Evolutionary conservation across 2,113 vertebrate genomes (phyloP).

Genomic region (Noctilio leporinus): DNA sequence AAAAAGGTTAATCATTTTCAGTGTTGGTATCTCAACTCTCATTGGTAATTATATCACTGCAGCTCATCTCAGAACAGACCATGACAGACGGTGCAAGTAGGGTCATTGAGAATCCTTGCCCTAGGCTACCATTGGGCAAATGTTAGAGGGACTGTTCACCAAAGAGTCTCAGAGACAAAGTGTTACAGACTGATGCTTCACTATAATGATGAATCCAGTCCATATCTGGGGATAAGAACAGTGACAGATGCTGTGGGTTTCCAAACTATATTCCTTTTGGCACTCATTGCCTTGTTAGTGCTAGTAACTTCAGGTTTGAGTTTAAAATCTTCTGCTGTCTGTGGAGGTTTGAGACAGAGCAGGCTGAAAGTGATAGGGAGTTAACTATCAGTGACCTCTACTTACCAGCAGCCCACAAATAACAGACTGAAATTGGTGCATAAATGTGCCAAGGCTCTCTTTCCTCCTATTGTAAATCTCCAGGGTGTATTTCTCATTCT

Average conservation of each 20-base stretch:
- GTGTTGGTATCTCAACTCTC: neutral
- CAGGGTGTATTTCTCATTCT: neutral
- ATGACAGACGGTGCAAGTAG: neutral
- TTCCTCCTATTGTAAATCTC: neutral
- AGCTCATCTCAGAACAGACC: neutral
- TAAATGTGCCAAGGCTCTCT: neutral
- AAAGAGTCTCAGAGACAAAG: neutral
- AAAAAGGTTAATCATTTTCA: neutral
- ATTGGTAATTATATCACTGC: neutral
- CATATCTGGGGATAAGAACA: neutral
- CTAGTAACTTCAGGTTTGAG: neutral
- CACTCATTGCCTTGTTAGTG: neutral
- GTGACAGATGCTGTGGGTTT: neutral
- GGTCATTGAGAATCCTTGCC: neutral
- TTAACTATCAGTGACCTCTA: neutral
- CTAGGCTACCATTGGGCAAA: neutral
- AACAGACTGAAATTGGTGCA: neutral
- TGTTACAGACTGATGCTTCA: neutral
- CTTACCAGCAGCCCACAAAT: neutral
- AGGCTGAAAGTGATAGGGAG: neutral
- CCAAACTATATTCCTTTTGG: neutral
- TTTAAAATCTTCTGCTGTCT: neutral
- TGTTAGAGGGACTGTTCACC: neutral
- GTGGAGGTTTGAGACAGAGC: neutral
- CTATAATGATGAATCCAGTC: neutral